These are phyloP conservation scores for Sipha maydis DNA, from an alignment of 2,888 invertebrate species.

Conservation along the genomic window DNA sequence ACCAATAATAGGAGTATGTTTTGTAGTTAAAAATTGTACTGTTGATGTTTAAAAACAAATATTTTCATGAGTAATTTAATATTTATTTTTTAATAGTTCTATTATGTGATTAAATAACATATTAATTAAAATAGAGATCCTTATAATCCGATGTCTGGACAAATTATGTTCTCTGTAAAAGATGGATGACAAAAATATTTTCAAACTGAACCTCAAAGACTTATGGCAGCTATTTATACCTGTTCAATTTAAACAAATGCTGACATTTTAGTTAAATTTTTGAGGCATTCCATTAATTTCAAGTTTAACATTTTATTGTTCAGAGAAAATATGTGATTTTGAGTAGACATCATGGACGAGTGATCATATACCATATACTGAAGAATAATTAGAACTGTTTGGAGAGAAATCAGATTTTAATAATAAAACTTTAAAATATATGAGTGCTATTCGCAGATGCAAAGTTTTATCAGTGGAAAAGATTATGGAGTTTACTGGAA, in stretches of 20 bases:
- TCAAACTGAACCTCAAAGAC: conserved; percentile 85
- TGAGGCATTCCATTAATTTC: conserved; percentile 2
- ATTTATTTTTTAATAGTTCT: background rate
- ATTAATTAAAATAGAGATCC: conserved; percentile 66
- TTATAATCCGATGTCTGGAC: conserved; percentile 76
- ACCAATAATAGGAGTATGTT: conserved; percentile 94
- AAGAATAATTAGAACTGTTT: conserved; percentile 91
- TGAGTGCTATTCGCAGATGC: conserved; percentile 88
- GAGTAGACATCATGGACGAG: conserved; percentile 85
- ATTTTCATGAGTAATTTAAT: conserved; percentile 18
- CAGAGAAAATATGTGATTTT: conserved; percentile 91
- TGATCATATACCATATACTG: conserved; percentile 91
- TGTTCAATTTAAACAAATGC: conserved; percentile 85
- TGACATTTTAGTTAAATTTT: conserved; percentile 77
- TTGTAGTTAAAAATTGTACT: conserved; percentile 87
- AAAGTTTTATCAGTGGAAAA: conserved; percentile 94
- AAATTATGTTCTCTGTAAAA: conserved; percentile 90
- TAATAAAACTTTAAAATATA: conserved; percentile 87
- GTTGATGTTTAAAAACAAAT: conserved; percentile 67
- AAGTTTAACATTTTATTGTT: background rate
- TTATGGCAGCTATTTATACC: conserved; percentile 95
- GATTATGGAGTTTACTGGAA: conserved; percentile 94
- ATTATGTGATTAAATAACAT: conserved; percentile 25
- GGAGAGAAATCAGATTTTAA: conserved; percentile 93
- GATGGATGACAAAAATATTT: conserved; percentile 90